Evolutionary conservation across 1,140 invertebrate genomes (phyloP).

Genomic region (Drosophila bocki): DNA sequence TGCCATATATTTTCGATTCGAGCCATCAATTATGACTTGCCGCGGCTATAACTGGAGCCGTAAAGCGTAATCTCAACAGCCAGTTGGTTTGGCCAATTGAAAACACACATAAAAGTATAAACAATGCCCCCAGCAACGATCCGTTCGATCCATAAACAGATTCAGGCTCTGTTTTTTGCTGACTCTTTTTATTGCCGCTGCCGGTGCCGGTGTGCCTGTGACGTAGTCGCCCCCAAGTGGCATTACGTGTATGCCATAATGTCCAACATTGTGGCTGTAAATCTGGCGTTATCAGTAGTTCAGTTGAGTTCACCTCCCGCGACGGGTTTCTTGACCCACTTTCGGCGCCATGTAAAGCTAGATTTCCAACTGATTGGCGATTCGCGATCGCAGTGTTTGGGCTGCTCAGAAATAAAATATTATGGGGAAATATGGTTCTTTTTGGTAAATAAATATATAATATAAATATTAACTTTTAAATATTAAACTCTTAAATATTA

Average conservation of each 20-base stretch:
- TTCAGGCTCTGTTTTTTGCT: constrained; percentile 28
- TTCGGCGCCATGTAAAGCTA: constrained; percentile 5
- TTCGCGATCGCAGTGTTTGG: neutral
- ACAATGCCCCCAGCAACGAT: constrained; percentile 51
- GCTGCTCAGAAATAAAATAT: neutral
- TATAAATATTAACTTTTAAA: no score
- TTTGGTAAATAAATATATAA: no score
- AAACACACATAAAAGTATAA: constrained; percentile 42
- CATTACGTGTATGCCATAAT: constrained; percentile 4
- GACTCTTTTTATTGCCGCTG: constrained; percentile 29
- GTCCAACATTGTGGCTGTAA: constrained; percentile 8
- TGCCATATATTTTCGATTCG: constrained; percentile 22
- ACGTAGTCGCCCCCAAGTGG: constrained; percentile 16
- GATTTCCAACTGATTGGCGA: constrained; percentile 7
- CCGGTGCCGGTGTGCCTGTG: constrained; percentile 19
- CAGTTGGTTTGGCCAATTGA: constrained; percentile 44
- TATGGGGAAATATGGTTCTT: neutral
- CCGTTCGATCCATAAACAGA: constrained; percentile 34
- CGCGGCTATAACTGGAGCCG: constrained; percentile 20
- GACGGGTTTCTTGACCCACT: constrained; percentile 36
- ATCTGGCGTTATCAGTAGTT: constrained; percentile 31
- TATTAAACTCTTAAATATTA: no score
- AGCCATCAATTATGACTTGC: constrained; percentile 30
- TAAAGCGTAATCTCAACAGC: constrained; percentile 52
- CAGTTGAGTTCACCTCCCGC: constrained; percentile 3